phyloP scores from a whole-genome alignment of 2,113 vertebrate species.

The Ceratotherium simum region DNA sequence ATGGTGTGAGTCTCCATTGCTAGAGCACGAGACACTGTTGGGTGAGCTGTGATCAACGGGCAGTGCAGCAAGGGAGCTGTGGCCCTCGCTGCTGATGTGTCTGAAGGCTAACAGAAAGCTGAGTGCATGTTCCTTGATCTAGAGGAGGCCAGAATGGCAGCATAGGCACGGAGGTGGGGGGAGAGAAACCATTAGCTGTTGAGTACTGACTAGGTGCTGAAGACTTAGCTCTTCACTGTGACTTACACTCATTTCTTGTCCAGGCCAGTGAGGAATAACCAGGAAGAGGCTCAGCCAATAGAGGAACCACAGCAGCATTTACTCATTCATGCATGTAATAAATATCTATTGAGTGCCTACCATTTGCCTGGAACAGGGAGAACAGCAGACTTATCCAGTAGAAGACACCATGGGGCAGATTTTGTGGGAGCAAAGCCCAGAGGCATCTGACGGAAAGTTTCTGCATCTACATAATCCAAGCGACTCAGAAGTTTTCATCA shows the following conservation, averaged over 20 bases:
- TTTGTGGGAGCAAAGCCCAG: background rate
- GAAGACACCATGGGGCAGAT: background rate
- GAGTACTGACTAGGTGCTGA: background rate
- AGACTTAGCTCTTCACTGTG: background rate
- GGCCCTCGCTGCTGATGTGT: background rate
- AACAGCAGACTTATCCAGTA: background rate
- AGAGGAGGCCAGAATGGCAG: background rate
- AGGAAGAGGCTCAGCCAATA: background rate
- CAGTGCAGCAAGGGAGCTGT: background rate
- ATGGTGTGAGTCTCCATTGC: background rate
- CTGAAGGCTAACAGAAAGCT: background rate
- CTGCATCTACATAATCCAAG: background rate
- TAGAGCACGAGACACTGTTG: background rate
- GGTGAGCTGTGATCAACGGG: background rate
- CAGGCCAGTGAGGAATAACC: background rate
- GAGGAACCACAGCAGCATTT: background rate
- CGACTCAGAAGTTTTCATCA: background rate
- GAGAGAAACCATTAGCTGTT: background rate
- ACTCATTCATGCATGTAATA: background rate
- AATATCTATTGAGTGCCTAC: rapidly evolving
- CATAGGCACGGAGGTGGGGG: background rate
- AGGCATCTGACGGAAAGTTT: background rate
- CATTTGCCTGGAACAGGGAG: background rate
- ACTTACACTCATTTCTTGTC: background rate
- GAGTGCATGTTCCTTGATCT: background rate